Evolutionary conservation across 2,113 vertebrate species (phyloP).

Genomic region (human (Homo sapiens)): DNA sequence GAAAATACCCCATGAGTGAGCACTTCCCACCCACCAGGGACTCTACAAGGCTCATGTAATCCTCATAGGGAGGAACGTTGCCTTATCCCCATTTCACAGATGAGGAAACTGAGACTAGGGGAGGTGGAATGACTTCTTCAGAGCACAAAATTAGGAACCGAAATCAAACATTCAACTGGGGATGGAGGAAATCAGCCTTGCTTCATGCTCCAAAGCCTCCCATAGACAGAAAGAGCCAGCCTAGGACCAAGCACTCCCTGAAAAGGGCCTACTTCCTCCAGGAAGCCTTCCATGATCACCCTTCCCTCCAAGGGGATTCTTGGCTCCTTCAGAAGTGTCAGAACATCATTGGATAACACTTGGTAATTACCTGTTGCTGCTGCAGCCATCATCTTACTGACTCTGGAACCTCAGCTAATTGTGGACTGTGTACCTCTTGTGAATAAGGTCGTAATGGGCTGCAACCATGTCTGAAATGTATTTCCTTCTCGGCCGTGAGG

Average conservation of each 20-base stretch:
- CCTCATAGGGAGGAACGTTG: fast-evolving
- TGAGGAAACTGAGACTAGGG: neutral
- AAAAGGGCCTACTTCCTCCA: neutral
- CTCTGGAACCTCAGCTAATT: neutral
- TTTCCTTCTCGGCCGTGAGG: neutral
- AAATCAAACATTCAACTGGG: neutral
- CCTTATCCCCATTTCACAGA: neutral
- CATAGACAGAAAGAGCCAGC: neutral
- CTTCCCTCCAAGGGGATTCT: neutral
- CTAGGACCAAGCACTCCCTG: neutral
- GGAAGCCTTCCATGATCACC: neutral
- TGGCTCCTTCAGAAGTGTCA: neutral
- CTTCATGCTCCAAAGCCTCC: neutral
- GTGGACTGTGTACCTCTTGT: fast-evolving
- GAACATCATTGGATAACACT: neutral
- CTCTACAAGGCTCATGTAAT: neutral
- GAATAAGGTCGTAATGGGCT: too few species aligned
- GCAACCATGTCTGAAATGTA: fast-evolving
- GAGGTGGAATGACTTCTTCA: neutral
- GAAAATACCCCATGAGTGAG: neutral
- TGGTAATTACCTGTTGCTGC: neutral
- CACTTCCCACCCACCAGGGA: fast-evolving
- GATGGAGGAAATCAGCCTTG: neutral
- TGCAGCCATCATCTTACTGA: fast-evolving
- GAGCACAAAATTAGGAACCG: neutral